Conservation (phyloP, 2,888 invertebrate species). For the Thera britannica region DNA sequence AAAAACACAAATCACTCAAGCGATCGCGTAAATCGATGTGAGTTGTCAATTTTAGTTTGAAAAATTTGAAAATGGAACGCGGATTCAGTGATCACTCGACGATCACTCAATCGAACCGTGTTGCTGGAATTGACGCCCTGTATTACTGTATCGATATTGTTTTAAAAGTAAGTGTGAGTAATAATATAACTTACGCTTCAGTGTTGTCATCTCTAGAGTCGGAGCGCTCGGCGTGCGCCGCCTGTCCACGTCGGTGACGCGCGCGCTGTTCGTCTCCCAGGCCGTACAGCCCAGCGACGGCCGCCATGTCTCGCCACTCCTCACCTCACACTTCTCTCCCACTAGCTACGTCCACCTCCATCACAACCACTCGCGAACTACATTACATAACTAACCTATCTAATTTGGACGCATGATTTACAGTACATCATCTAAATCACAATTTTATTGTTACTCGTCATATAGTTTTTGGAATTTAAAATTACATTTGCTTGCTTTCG, state of each 20-base stretch:
- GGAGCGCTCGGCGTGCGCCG: conserved; percentile 88
- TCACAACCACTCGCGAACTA: conserved; percentile 50
- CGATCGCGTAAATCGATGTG: too few relatives aligned
- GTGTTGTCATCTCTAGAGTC: conserved; percentile 85
- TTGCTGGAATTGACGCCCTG: too few relatives aligned
- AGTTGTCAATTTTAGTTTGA: too few relatives aligned
- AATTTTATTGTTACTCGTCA: conserved; percentile 80
- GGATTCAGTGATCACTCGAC: too few relatives aligned
- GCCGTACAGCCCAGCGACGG: conserved; percentile 92
- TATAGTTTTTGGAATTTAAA: conserved; percentile 53
- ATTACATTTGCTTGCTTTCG: conserved; percentile 37
- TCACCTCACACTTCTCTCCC: conserved; percentile 51
- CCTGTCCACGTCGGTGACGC: conserved; percentile 80
- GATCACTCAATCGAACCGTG: too few relatives aligned
- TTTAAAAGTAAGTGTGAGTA: neutral
- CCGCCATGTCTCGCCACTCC: conserved; percentile 85
- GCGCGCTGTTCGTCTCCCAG: conserved; percentile 89
- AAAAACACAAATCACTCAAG: too few relatives aligned
- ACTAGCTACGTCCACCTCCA: conserved; percentile 46
- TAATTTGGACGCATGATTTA: conserved; percentile 80
- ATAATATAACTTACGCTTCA: conserved; percentile 79
- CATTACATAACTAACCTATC: conserved; percentile 57
- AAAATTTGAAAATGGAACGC: too few relatives aligned
- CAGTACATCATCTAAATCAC: conserved; percentile 69
- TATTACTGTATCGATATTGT: too few relatives aligned